Base-by-base conservation (phyloP, 2,888 invertebrate species). In the Stictocephala bisonia region DNA sequence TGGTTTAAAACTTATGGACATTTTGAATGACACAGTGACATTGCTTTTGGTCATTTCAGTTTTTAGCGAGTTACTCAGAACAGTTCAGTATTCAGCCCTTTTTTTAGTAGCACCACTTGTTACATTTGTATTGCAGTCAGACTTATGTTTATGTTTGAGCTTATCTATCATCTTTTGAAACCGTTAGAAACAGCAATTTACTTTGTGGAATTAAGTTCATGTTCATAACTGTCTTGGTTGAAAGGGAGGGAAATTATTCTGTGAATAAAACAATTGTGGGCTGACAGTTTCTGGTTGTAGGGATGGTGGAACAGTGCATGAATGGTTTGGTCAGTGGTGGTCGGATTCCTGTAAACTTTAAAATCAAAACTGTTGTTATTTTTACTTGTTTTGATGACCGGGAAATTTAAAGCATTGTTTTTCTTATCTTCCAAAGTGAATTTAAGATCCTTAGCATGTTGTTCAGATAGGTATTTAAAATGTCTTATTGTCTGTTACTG, bases 291-390 rank as follows among this genome's bases (percentile, higher is more conserved):
- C 13, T 51, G 51, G 26, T 24, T 51, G 26, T 51, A 24, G 6
- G 51, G 51, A 24, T 51, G 51, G 51, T 51, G 51, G 2, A 27
- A 51, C n/a, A n/a, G n/a, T n/a, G n/a, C n/a, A n/a, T n/a, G 51
- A 3, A 24, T 51, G n/a, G 51, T 51, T 24, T 22, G 4, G 26
- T 51, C 24, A 3, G 51, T 51, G 1, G 51, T 51, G 2, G 51
- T 51, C 1, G 24, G 51, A 26, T 51, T 51, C 11, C 51, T 51
- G 11, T 24, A 51, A 6, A 51, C 27, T 51, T 51, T 24, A 13
- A 24, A 51, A 6, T 2, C 24, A 1, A 51, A n/a, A 9, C 2
- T 13, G 26, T 22, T 24, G 3, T 51, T 15, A 26, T 11, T 13
- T 22, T 51, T 35, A 11, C 26, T 24, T 24, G 27, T 51, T 9